These are phyloP conservation scores for Formica exsecta DNA, from an alignment of 1,140 invertebrate species.

Conservation along the genomic window DNA sequence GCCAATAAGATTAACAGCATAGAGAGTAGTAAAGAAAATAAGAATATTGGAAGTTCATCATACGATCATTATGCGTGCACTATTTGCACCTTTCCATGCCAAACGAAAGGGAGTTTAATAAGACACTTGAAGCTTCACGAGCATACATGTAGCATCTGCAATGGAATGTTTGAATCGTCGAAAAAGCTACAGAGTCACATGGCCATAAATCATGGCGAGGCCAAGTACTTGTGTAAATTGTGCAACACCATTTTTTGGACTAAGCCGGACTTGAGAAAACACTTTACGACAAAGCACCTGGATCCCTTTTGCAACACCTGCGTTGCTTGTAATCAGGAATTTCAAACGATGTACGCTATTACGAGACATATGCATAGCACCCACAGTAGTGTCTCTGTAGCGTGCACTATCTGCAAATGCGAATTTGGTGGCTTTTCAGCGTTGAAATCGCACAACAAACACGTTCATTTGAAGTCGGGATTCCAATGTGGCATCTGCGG, in stretches of 20 bases:
- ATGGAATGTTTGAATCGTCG: slow-evolving; percentile 6
- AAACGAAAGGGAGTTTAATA: slow-evolving; percentile 24
- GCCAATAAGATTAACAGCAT: slow-evolving; percentile 10
- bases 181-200: slow-evolving; percentile 37
- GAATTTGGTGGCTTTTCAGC: background rate
- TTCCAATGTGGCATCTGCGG: slow-evolving; percentile 47
- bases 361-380: slow-evolving; percentile 31
- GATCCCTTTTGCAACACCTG: slow-evolving; percentile 39
- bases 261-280: slow-evolving; percentile 42
- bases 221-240: slow-evolving; percentile 35
- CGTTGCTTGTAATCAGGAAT: slow-evolving; percentile 36
- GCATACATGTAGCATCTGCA: slow-evolving; percentile 22
- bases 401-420: slow-evolving; percentile 45
- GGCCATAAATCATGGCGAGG: slow-evolving; percentile 33
- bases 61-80: slow-evolving; percentile 14
- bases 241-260: slow-evolving; percentile 25
- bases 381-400: slow-evolving; percentile 25
- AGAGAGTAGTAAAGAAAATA: slow-evolving; percentile 17
- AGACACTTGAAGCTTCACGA: slow-evolving; percentile 41
- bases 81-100: slow-evolving; percentile 29
- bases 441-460: slow-evolving; percentile 28
- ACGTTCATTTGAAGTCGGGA: slow-evolving; percentile 36
- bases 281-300: slow-evolving; percentile 39
- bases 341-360: slow-evolving; percentile 21
- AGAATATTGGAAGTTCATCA: background rate